Evolutionary conservation across 2,888 invertebrate species (phyloP), one percentile per base, ranked within the genome.

Genomic region (Drosophila limbata): DNA sequence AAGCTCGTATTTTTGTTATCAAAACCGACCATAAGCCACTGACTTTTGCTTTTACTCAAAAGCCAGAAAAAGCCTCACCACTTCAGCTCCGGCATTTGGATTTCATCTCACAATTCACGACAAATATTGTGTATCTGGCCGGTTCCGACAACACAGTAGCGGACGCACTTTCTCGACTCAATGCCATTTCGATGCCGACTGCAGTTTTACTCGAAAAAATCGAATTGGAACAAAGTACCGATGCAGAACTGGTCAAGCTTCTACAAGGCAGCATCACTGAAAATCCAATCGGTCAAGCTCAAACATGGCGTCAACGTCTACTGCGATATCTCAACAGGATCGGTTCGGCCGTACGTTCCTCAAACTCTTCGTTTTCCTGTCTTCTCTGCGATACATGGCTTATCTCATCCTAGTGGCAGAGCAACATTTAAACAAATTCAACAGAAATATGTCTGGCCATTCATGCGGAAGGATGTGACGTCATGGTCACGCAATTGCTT

Each of bases 41-140:
- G n/a, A 37, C 37, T 37, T n/a, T n/a, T n/a, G 37, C 37, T n/a
- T 37, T 37, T 37, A 8, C 13, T n/a, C n/a, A 37, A 15, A 13
- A 15, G 1, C 33, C 50, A 8, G 50, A 33, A 25, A 50, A 50
- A 25, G 33, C 50, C 1, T 50, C 33, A 3, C 33, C 50, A 6
- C 33, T 33, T 15, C 50, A 50, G 31, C 50, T 33, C 2, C 33
- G 50, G 8, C 50, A 50, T 33, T 17, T 50, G 33, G 15, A 33
- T 13, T 50, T 33, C 11, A 50, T 50, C 2, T 50, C 50, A 8
- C 50, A 50, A 50, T 50, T 50, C 10, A 31, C 50, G 1, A 50
- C 33, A 13, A 13, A 4, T 25, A 50, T 50, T 11, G 15, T 50
- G 15, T 17, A 50, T 13, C 31, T 50, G 10, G 31, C 13, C 2